These are phyloP conservation scores for Bovichtus diacanthus DNA, from an alignment of 2,797 vertebrate species.

Conservation along the genomic window DNA sequence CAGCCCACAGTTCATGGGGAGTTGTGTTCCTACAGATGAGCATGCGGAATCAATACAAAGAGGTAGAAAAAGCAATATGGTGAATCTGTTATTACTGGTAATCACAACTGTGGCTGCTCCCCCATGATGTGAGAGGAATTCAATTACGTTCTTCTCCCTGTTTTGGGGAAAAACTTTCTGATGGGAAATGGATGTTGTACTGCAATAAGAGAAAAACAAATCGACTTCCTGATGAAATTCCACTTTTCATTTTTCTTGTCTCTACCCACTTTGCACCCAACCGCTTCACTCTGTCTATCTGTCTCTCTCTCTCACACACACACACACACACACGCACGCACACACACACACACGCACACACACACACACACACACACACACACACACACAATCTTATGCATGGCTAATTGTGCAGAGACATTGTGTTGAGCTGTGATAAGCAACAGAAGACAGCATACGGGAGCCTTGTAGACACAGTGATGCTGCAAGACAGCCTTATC, in stretches of 20 bases:
- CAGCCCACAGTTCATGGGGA: conserved; percentile 54
- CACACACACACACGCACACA: conserved; percentile 19
- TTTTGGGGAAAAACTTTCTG: conserved; percentile 72
- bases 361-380: conserved; percentile 25
- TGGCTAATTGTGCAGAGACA: conserved; percentile 82
- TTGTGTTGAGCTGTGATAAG: conserved; percentile 83
- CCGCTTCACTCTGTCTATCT: conserved; percentile 18
- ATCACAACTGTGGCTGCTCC: conserved; percentile 68
- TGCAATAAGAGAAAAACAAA: conserved; percentile 77
- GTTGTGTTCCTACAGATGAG: conserved; percentile 67
- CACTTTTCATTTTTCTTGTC: conserved; percentile 73
- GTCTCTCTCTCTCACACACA: not conserved
- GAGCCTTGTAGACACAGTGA: conserved; percentile 82
- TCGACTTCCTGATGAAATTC: conserved; percentile 80
- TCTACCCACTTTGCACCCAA: conserved; percentile 57
- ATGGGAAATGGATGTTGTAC: conserved; percentile 77
- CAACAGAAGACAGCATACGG: conserved; percentile 74
- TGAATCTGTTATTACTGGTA: conserved; percentile 79
- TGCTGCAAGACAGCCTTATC: conserved; percentile 83
- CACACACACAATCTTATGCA: conserved; percentile 63
- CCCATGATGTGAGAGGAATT: conserved; percentile 75
- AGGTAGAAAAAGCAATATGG: conserved; percentile 72
- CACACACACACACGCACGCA: not conserved
- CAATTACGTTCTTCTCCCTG: conserved; percentile 73
- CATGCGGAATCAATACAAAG: conserved; percentile 73